Percentiles rank a stretch among this genome's conserved stretches.
Evolutionary conservation across 2,113 vertebrate species (phyloP).

Genomic region (Uria aalge): DNA sequence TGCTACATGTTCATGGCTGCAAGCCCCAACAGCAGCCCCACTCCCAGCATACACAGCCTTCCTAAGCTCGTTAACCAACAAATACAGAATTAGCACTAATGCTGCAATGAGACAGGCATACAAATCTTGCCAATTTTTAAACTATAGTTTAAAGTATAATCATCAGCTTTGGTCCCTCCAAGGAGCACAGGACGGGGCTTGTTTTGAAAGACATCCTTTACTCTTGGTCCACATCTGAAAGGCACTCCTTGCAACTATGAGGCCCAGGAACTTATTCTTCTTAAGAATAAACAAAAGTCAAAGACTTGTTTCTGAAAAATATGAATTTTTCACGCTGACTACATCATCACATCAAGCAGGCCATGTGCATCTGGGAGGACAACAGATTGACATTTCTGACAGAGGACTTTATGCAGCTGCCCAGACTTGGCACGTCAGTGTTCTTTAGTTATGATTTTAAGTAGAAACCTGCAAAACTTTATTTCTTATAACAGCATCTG

Average conservation of each 20-base stretch:
- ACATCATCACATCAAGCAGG: background rate
- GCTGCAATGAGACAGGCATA: background rate
- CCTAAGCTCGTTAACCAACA: background rate
- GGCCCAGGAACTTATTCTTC: background rate
- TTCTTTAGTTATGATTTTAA: slow-evolving; percentile 6
- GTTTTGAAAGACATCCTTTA: background rate
- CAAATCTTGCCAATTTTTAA: background rate
- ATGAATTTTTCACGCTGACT: background rate
- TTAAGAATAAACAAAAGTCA: background rate
- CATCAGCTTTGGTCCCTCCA: background rate
- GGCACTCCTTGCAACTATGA: background rate
- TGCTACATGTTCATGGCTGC: background rate
- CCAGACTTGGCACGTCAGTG: background rate
- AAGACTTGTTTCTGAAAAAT: background rate
- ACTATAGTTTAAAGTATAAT: background rate
- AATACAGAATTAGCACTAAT: background rate
- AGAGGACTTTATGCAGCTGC: background rate
- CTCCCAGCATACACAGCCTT: background rate
- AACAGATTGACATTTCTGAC: background rate
- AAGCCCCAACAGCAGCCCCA: background rate
- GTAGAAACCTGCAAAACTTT: background rate
- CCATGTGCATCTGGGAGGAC: background rate
- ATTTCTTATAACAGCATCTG: background rate
- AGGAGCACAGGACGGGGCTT: background rate
- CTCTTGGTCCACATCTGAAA: background rate